Percentiles rank a stretch among this genome's conserved stretches.
These are phyloP conservation scores for Pluvianellus socialis DNA, from an alignment of 2,113 vertebrate species.

Conservation along the genomic window DNA sequence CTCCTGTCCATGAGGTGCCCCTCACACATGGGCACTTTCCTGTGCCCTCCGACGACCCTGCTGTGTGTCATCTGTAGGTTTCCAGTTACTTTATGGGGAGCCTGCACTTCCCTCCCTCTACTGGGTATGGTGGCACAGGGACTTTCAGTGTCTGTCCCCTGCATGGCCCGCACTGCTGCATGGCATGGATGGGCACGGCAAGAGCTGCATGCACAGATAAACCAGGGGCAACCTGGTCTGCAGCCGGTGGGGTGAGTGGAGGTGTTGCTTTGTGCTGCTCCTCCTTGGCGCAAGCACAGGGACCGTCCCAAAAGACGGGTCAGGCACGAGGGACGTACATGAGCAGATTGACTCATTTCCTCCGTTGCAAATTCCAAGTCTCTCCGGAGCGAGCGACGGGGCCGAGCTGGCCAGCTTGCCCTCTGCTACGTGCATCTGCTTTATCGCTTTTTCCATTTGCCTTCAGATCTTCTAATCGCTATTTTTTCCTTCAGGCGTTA, in stretches of 20 bases:
- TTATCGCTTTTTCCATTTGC: background rate
- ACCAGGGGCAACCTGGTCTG: background rate
- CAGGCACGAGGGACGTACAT: background rate
- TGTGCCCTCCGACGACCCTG: background rate
- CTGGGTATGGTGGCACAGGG: background rate
- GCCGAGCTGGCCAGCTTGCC: background rate
- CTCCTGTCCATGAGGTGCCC: background rate
- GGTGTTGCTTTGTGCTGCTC: background rate
- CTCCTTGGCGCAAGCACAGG: background rate
- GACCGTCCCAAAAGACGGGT: accelerated
- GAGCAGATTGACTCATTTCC: background rate
- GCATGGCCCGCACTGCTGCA: background rate
- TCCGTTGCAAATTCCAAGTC: background rate
- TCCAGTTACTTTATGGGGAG: background rate
- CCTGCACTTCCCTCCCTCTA: background rate
- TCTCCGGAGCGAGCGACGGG: background rate
- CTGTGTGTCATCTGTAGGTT: background rate
- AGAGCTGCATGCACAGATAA: background rate
- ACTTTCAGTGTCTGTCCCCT: background rate
- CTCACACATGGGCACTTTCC: background rate
- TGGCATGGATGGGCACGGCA: accelerated
- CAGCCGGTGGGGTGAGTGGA: accelerated
- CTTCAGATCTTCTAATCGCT: background rate
- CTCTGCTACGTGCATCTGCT: background rate
- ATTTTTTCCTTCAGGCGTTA: background rate